phyloP scores from a whole-genome alignment of 2,113 vertebrate species.

The Emydocephalus ijimae region DNA sequence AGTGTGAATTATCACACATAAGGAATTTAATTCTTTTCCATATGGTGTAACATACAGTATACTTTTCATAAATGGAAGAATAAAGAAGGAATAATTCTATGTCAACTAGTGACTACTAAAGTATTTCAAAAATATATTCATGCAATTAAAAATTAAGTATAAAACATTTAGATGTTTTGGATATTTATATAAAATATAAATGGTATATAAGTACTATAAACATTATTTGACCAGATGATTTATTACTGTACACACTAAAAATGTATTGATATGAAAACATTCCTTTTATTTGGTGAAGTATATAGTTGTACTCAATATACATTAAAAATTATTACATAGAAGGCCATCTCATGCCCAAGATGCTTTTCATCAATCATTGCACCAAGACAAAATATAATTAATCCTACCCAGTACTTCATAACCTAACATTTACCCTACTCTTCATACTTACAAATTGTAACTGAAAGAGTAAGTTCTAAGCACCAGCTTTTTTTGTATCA shows the following conservation, averaged over 20 bases:
- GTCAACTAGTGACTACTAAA: neutral
- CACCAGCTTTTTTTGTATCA: neutral
- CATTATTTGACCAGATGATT: neutral
- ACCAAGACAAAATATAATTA: neutral
- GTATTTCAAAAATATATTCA: neutral
- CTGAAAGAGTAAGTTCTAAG: neutral
- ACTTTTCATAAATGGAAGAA: neutral
- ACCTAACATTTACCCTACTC: neutral
- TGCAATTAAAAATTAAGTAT: neutral
- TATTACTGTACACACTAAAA: neutral
- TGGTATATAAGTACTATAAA: neutral
- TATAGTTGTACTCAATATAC: neutral
- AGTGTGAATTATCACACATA: neutral
- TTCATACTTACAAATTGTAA: neutral
- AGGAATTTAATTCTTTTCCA: neutral
- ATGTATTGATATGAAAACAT: neutral
- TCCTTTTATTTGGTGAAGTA: neutral
- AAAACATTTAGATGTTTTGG: neutral
- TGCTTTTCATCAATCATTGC: neutral
- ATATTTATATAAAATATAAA: neutral
- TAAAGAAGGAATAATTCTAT: neutral
- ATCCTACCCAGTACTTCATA: neutral
- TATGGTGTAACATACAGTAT: neutral
- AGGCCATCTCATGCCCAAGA: neutral
- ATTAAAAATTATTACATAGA: neutral